Base-by-base conservation (phyloP, 92 coral and sea anemone genomes). In the Bergia puertoricense region DNA sequence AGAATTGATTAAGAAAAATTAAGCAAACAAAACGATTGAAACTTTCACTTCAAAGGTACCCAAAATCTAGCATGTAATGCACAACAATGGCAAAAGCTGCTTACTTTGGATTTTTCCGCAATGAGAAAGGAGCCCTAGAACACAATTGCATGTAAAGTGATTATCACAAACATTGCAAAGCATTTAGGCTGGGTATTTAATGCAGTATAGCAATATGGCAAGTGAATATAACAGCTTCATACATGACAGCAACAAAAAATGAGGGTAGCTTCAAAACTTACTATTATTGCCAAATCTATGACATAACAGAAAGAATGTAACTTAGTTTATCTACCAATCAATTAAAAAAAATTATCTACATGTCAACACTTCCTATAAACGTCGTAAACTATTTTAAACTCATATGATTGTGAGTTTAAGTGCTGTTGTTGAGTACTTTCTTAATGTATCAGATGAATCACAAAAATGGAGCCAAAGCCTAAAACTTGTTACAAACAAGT, bases 61-160 rank as follows among this genome's bases (percentile, higher is more conserved):
- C 42, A 50, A 57, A 18, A 67, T 37, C 74, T 65, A 51, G 86
- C 37, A 67, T 48, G 62, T 51, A 72, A 44, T 2, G 79, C 68
- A 84, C 51, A 48, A 84, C 50, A 71, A 84, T 30, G 37, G 78
- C 78, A 46, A 84, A 81, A 84, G 79, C 87, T 44, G 87, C 87
- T 84, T 84, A 84, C 87, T 84, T 84, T 71, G 87, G 40, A 84
- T 84, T 84, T 84, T 84, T 84, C 87, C 87, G 87, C 79, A 69
- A 39, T 69, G 72, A 11, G 65, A 84, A 84, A 3, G 87, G 87
- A 71, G 79, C 87, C 87, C 87, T 84, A 84, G 6, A 84, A 84
- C 40, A 36, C 77, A 84, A 84, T 72, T 73, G 77, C 16, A 84
- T 72, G 87, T 72, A 72, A 84, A 13, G 77, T 46, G 77, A 72